Conservation (phyloP, 1,140 invertebrate genomes). For the Hylaeus anthracinus region DNA sequence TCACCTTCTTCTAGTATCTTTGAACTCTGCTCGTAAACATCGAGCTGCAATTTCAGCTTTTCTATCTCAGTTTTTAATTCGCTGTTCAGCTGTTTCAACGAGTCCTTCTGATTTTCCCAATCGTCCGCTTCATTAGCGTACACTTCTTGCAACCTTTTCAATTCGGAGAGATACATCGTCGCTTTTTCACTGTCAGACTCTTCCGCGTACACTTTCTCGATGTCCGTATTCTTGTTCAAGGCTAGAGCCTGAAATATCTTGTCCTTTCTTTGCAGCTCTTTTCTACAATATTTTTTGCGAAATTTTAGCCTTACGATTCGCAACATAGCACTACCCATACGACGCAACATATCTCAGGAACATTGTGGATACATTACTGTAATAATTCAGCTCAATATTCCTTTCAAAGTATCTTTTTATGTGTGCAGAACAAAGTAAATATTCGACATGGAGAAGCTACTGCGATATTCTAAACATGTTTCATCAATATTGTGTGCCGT, state of each 20-base stretch:
- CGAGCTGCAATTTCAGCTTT: conserved; percentile 56
- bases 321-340: neutral
- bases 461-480: no score
- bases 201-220: conserved; percentile 46
- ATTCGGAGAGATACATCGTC: conserved; percentile 64
- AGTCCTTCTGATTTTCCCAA: conserved; percentile 64
- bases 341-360: no score
- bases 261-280: conserved; percentile 69
- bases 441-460: no score
- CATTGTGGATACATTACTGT: no score
- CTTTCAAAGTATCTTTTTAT: no score
- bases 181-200: conserved; percentile 65
- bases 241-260: conserved; percentile 49
- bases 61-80: conserved; percentile 57
- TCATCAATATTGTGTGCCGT: no score
- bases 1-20: conserved; percentile 64
- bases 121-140: conserved; percentile 63
- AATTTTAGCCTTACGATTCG: neutral
- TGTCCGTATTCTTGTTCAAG: conserved; percentile 39
- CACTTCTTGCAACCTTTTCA: conserved; percentile 64
- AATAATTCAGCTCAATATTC: no score
- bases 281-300: conserved; percentile 51
- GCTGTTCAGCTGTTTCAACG: conserved; percentile 52
- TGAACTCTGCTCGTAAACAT: conserved; percentile 65
- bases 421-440: no score